Conservation (phyloP, 2,888 invertebrate species). For the Tetrapedia diversipes region DNA sequence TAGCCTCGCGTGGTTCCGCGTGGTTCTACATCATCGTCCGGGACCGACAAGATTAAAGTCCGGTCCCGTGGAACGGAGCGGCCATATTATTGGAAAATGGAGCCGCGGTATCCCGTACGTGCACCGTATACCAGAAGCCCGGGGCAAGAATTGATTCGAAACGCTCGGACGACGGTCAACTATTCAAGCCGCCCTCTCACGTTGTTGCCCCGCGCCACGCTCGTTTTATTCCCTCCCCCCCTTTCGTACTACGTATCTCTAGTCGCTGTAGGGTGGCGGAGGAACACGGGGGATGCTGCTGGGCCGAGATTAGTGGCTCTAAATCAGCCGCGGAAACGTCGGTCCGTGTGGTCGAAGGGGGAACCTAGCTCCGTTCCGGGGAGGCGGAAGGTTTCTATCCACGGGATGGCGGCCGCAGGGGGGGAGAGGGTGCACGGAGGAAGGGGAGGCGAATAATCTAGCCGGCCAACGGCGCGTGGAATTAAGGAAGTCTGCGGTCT, state of each 20-base stretch:
- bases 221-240: conserved; percentile 27
- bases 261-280: conserved; percentile 28
- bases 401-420: neutral
- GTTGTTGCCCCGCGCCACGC: conserved; percentile 25
- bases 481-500: conserved; percentile 61
- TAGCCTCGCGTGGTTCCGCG: conserved; percentile 27
- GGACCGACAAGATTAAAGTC: conserved; percentile 69
- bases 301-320: conserved; percentile 65
- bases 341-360: conserved; percentile 34
- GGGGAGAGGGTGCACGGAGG: conserved; percentile 9
- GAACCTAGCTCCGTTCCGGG: conserved; percentile 9
- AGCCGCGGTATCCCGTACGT: conserved; percentile 58
- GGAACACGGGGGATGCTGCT: conserved; percentile 48
- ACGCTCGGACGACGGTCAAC: conserved; percentile 55
- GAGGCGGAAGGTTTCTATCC: conserved; percentile 1
- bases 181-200: conserved; percentile 40
- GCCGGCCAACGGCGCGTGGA: conserved; percentile 61
- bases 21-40: conserved; percentile 59
- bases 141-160: conserved; percentile 63
- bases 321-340: conserved; percentile 65
- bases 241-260: conserved; percentile 28
- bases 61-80: conserved; percentile 52
- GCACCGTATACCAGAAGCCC: conserved; percentile 47
- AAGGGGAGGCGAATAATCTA: conserved; percentile 63
- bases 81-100: conserved; percentile 70